Evolutionary conservation across 1,140 invertebrate species (phyloP), one percentile per base, ranked within the genome.

Genomic region (Globodera rostochiensis): DNA sequence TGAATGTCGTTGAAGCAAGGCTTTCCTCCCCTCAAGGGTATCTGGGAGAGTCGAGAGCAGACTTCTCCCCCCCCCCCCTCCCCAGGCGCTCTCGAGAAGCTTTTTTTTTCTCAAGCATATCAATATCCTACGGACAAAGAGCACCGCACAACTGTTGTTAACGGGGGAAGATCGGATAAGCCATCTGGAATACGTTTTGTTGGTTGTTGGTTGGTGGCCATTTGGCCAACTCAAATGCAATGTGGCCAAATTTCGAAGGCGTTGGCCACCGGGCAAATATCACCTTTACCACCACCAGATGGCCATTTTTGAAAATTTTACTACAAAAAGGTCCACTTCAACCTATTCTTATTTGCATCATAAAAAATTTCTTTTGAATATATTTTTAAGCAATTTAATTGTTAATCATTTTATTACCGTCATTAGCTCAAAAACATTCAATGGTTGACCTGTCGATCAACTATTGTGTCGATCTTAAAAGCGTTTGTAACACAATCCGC

Each of bases 371-470:
- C 0, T 36, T 36, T 36, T 36, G 36, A 36, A 36, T 36, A 36
- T 36, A 36, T 36, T 36, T 36, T 36, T 36, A 36, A 36, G 36
- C 36, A 36, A 36, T 36, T 36, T 36, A 36, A 36, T 64, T 64
- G 57, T 64, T 64, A 4, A 19, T 64, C 19, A 13, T 64, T 64
- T 19, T 64, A 36, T 47, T 74, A 21, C 8, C 46, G 49, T 47
- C 36, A 9, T 70, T 70, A 70, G 45, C 7, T 70, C 7, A 13
- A 70, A 70, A 9, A 6, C 53, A 7, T 5, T 36, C 15, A n/a
- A 76, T 76, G 74, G 74, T 76, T 9, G 74, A 76, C 66, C 50
- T 76, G 36, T 76, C 74, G 45, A 66, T 76, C 50, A 76, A 76
- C 53, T 76, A 46, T 60, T 76, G 74, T n/a, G 66, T 76, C 66